A percentile compares a stretch with the other conserved stretches of the same genome.
phyloP scores from a whole-genome alignment of 2,888 invertebrate species.

The Craniophora ligustri region DNA sequence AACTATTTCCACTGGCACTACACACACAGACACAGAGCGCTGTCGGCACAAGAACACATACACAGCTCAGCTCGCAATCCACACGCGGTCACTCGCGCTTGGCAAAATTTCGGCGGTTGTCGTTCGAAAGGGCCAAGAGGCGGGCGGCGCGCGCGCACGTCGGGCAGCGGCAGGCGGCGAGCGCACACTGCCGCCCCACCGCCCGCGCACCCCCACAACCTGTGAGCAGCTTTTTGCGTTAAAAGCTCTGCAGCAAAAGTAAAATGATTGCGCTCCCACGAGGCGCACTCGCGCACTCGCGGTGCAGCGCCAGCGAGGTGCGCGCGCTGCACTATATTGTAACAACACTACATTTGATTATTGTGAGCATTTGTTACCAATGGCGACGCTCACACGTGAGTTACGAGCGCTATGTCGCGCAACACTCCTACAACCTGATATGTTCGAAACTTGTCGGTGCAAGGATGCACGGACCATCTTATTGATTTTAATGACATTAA shows the following conservation, averaged over 20 bases:
- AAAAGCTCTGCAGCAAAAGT: conserved; percentile 76
- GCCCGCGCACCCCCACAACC: conserved; percentile 65
- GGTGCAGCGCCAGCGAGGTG: conserved; percentile 13
- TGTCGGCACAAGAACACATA: conserved; percentile 46
- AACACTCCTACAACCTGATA: background rate
- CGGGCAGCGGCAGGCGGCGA: conserved; percentile 62
- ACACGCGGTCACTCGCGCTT: conserved; percentile 45
- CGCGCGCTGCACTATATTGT: conserved; percentile 15
- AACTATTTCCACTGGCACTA: conserved; percentile 41
- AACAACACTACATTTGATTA: conserved; percentile 27
- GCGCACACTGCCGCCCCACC: conserved; percentile 76
- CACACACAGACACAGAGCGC: conserved; percentile 44
- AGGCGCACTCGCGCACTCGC: conserved; percentile 44
- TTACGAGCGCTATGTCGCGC: conserved; percentile 22
- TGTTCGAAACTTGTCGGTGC: conserved; percentile 7
- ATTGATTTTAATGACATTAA: conserved; percentile 35
- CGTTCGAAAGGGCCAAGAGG: conserved; percentile 43
- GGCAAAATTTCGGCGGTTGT: conserved; percentile 56
- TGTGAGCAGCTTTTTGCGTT: conserved; percentile 80
- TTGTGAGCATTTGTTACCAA: conserved; percentile 34
- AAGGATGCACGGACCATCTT: background rate
- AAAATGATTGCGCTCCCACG: conserved; percentile 78
- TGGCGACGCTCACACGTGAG: conserved; percentile 21
- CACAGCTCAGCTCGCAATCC: conserved; percentile 31
- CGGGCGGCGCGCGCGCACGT: conserved; percentile 57